Conservation (phyloP, 2,888 invertebrate genomes). For the Myathropa florea region DNA sequence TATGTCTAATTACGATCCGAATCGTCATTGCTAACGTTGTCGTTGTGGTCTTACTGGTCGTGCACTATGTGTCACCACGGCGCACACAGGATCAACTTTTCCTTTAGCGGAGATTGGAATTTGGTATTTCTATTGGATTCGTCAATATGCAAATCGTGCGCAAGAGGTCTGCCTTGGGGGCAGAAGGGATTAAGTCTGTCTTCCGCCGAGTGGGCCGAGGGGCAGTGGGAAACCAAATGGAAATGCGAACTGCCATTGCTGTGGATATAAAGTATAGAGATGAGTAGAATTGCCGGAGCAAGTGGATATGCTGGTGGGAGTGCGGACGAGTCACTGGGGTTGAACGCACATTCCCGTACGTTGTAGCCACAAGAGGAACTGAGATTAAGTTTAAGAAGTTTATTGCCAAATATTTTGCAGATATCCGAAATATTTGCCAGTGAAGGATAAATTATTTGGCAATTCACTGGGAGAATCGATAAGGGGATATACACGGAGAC, state of each 20-base stretch:
- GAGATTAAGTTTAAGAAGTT: slow-evolving; percentile 1
- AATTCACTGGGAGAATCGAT: not conserved
- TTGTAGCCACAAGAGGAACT: not conserved
- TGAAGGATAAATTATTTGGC: not conserved
- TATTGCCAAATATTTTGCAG: slow-evolving; percentile 6
- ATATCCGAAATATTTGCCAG: not conserved
- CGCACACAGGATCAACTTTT: slow-evolving; percentile 6
- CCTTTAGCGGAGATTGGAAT: not conserved
- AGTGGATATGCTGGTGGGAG: not conserved
- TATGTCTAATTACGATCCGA: slow-evolving; percentile 67
- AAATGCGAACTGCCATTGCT: slow-evolving; percentile 41
- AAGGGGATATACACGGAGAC: not conserved
- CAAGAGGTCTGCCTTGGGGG: not conserved
- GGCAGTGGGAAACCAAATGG: slow-evolving; percentile 29
- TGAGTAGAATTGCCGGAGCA: slow-evolving; percentile 35
- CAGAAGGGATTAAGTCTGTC: slow-evolving; percentile 37
- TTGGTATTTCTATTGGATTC: slow-evolving; percentile 31
- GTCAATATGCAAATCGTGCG: slow-evolving; percentile 51
- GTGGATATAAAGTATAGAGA: slow-evolving; percentile 45
- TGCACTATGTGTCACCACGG: not conserved
- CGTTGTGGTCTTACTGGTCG: not conserved
- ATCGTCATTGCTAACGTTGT: slow-evolving; percentile 21
- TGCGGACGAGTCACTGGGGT: not conserved
- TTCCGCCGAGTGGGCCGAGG: not conserved
- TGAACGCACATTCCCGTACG: not conserved